Conservation (phyloP, 1,140 invertebrate genomes). For the Stegodyphus dumicola region DNA sequence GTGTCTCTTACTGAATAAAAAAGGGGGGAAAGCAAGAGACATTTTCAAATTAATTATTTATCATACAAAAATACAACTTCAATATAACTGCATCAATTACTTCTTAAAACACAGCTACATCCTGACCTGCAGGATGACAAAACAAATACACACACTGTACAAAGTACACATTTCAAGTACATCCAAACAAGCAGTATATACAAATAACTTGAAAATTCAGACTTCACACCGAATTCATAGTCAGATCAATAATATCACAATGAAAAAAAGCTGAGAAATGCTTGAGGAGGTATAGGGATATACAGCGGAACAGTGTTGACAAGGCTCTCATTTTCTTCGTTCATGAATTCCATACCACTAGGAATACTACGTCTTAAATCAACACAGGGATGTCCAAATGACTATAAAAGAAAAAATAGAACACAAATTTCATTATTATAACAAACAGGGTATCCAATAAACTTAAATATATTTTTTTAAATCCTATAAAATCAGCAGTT, state of each 20-base stretch:
- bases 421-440: too few relatives aligned
- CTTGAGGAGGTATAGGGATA: slow-evolving; percentile 85
- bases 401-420: slow-evolving; percentile 65
- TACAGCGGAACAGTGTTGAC: slow-evolving; percentile 77
- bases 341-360: slow-evolving; percentile 28
- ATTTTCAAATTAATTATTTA: slow-evolving; percentile 10
- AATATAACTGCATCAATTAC: slow-evolving; percentile 28
- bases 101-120: background rate
- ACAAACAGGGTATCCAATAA: too few relatives aligned
- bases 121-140: slow-evolving; percentile 26
- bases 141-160: background rate
- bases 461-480: too few relatives aligned
- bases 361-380: slow-evolving; percentile 67
- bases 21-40: background rate
- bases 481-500: too few relatives aligned
- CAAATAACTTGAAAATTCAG: background rate
- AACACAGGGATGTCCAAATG: slow-evolving; percentile 89
- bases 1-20: background rate
- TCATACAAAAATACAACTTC: slow-evolving; percentile 39
- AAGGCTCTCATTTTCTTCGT: slow-evolving; percentile 67
- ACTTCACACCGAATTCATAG: background rate
- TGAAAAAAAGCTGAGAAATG: slow-evolving; percentile 91
- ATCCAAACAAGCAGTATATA: background rate
- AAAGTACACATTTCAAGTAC: background rate
- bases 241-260: slow-evolving; percentile 67